A percentile compares a stretch with the other conserved stretches of the same genome.
Conservation (phyloP, 2,113 vertebrate species). For the Tyto alba region DNA sequence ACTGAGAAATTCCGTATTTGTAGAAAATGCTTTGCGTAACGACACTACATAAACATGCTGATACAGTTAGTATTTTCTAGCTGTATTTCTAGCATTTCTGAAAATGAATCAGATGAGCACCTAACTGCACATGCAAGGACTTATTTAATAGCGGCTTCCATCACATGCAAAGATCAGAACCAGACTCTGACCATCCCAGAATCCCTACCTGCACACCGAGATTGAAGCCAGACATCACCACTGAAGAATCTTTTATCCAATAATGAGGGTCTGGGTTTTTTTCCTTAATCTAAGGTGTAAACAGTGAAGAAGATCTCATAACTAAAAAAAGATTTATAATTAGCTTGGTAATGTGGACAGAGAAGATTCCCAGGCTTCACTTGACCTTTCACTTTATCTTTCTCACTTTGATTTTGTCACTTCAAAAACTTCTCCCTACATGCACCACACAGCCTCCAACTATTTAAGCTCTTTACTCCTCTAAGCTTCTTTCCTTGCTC, state of each 20-base stretch:
- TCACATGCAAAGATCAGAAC: not conserved
- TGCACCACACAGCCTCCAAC: not conserved
- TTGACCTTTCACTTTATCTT: too few species aligned
- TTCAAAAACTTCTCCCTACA: not conserved
- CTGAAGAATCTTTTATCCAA: not conserved
- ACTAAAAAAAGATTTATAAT: too few species aligned
- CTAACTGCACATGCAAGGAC: not conserved
- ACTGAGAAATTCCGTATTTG: not conserved
- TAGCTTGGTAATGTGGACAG: not conserved
- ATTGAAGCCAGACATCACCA: not conserved
- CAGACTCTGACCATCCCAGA: not conserved
- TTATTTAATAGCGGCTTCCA: not conserved
- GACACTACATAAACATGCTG: not conserved
- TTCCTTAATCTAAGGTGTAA: not conserved
- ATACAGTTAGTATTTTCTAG: accelerated
- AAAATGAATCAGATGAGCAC: not conserved
- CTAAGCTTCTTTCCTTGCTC: not conserved
- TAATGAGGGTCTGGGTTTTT: not conserved
- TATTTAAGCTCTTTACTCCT: not conserved
- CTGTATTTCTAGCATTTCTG: not conserved
- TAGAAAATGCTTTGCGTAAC: not conserved
- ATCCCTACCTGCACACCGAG: not conserved
- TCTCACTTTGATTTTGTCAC: not conserved
- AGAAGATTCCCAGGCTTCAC: not conserved
- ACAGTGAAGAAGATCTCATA: not conserved